Conservation (phyloP, 1,140 invertebrate genomes). For the Sarcophaga bullata region DNA sequence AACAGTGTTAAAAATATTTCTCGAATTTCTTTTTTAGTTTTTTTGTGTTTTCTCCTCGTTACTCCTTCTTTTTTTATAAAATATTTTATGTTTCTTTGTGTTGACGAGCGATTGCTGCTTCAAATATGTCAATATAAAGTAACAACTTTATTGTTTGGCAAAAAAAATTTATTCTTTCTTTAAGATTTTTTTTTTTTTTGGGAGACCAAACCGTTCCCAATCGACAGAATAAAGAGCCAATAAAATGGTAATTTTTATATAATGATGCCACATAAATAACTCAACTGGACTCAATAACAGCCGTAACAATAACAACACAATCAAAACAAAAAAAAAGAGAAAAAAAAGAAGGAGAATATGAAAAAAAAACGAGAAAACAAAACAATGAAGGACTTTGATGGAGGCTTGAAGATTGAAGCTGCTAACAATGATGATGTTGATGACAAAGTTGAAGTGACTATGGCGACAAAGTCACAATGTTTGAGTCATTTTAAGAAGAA, state of each 20-base stretch:
- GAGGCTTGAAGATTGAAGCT: constrained; percentile 7
- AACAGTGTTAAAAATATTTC: too few species aligned
- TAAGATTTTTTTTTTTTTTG: constrained; percentile 11
- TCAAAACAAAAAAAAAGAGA: constrained; percentile 7
- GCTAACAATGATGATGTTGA: constrained; percentile 8
- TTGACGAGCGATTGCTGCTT: constrained; percentile 39
- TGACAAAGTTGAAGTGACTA: not conserved
- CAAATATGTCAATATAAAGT: constrained; percentile 38
- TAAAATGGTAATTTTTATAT: constrained; percentile 35
- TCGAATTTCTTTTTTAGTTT: too few species aligned
- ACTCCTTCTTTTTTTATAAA: too few species aligned
- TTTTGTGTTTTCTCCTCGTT: too few species aligned
- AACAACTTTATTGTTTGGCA: constrained; percentile 32
- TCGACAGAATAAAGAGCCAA: not conserved
- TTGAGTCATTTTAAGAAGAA: not conserved
- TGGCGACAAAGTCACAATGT: constrained; percentile 31
- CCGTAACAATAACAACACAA: not conserved
- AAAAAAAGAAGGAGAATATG: not conserved
- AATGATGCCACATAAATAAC: constrained; percentile 38
- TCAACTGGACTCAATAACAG: constrained; percentile 16
- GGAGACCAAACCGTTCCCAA: not conserved
- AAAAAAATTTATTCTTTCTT: constrained; percentile 28
- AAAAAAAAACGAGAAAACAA: not conserved
- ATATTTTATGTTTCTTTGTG: constrained; percentile 25
- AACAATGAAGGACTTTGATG: constrained; percentile 21